Evolutionary conservation across 2,113 vertebrate genomes (phyloP), one percentile per base, ranked within the genome.

Genomic region (Gambusia affinis): DNA sequence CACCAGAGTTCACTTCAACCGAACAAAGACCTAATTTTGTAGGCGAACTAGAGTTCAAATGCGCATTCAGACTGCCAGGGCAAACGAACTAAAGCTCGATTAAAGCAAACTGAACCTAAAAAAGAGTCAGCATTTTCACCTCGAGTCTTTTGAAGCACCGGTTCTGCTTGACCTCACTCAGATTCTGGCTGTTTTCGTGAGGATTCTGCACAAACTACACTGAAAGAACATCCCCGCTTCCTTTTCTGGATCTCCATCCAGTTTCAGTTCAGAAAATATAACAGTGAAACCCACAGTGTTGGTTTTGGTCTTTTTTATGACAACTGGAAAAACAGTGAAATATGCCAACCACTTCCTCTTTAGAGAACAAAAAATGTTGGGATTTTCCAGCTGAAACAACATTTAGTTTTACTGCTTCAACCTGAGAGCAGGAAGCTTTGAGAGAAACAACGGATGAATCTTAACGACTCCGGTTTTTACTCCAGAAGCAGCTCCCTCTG

Each of bases 341-440:
- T 0, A n/a, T 69, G 31, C 47, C 44, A 64, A 63, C 67, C 8
- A 57, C 35, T 15, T 19, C 27, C 61, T 19, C 4, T 57, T n/a
- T n/a, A n/a, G 8, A 54, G 22, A 54, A 54, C 17, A 15, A 39
- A 64, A 42, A 57, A 57, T 0, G 15, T 17, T 61, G 67, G 22
- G 2, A 31, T 60, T 71, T 73, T 71, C 70, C 60, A 68, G 64
- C 77, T 57, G 30, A 24, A 68, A 22, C 31, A 67, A 51, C 57
- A 44, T 67, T 67, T 57, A 15, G 44, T 47, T 54, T 54, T 8
- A 54, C 51, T 0, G 22, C 51, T 57, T 57, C 51, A 57, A 57
- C 51, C 47, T 35, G 63, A 54, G 24, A 70, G 61, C n/a, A 35
- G 39, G 61, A 70, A 64, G 42, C 4, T 27, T 3, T 39, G 12